phyloP scores from a whole-genome alignment of 53 echinoderm and acorn worm genomes.

The Zoroaster sp. region DNA sequence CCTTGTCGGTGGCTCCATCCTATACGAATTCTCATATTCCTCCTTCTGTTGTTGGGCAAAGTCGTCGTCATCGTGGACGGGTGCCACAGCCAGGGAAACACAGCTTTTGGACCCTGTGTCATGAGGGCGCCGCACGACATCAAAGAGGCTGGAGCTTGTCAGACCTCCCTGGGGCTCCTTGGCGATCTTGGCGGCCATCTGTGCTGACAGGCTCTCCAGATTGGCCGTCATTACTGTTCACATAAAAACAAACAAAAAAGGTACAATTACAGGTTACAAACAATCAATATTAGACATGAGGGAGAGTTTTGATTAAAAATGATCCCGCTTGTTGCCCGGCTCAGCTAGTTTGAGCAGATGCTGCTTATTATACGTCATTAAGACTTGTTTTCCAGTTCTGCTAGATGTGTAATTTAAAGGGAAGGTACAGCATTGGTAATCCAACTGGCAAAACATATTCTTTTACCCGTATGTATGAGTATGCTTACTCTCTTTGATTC shows the following conservation, averaged over 20 bases:
- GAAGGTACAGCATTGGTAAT: too few relatives aligned
- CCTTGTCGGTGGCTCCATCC: conserved; percentile 84
- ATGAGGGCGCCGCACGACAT: conserved; percentile 41
- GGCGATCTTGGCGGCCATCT: conserved; percentile 35
- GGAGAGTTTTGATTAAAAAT: neutral
- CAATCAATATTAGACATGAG: neutral
- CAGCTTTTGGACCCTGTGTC: conserved; percentile 68
- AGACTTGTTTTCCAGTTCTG: too few relatives aligned
- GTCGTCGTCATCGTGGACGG: conserved; percentile 66
- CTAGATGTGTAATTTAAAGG: too few relatives aligned
- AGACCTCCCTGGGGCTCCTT: conserved; percentile 9
- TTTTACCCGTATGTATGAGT: too few relatives aligned
- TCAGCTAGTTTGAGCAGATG: too few relatives aligned
- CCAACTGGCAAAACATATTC: too few relatives aligned
- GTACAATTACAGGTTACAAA: neutral
- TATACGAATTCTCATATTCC: conserved; percentile 77
- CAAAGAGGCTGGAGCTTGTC: conserved; percentile 69
- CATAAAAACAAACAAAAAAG: neutral
- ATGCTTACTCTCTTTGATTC: too few relatives aligned
- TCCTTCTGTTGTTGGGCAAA: conserved; percentile 43
- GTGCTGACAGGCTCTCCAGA: neutral
- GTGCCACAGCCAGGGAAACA: conserved; percentile 70
- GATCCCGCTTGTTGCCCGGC: neutral
- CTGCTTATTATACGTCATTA: too few relatives aligned
- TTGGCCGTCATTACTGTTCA: conserved; percentile 24